Evolutionary conservation across 1,140 invertebrate species (phyloP).

Genomic region (Megalopta genalis): DNA sequence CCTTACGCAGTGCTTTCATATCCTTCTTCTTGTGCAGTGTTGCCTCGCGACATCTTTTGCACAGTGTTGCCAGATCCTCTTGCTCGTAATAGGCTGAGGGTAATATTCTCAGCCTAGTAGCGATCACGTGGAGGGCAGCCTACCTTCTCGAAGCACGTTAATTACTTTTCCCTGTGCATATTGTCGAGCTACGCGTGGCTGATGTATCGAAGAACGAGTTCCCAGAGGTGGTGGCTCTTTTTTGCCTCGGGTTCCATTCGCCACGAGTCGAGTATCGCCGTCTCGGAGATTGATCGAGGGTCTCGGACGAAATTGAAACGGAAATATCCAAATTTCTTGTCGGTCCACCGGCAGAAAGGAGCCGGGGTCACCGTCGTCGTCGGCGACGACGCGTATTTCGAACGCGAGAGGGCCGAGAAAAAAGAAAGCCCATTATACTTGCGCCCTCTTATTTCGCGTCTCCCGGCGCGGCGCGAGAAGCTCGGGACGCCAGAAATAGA

Average conservation of each 20-base stretch:
- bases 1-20: no score
- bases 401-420: background rate
- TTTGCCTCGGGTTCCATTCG: background rate
- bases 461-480: background rate
- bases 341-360: background rate
- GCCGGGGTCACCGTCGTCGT: background rate
- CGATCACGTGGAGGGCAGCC: no score
- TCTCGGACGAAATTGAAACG: conserved; percentile 27
- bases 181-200: background rate
- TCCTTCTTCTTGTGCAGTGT: no score
- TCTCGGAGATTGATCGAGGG: conserved; percentile 32
- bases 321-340: conserved; percentile 40
- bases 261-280: background rate
- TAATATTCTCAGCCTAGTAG: no score
- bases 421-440: conserved; percentile 20
- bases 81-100: no score
- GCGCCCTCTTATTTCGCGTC: background rate
- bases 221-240: background rate
- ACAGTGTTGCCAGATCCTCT: no score
- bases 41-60: no score
- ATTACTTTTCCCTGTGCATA: background rate
- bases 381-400: conserved; percentile 27
- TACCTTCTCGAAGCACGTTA: no score
- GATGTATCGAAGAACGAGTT: background rate
- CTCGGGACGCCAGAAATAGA: conserved; percentile 7